These are phyloP conservation scores for Papilio demoleus DNA, from an alignment of 2,888 invertebrate species.

Conservation along the genomic window DNA sequence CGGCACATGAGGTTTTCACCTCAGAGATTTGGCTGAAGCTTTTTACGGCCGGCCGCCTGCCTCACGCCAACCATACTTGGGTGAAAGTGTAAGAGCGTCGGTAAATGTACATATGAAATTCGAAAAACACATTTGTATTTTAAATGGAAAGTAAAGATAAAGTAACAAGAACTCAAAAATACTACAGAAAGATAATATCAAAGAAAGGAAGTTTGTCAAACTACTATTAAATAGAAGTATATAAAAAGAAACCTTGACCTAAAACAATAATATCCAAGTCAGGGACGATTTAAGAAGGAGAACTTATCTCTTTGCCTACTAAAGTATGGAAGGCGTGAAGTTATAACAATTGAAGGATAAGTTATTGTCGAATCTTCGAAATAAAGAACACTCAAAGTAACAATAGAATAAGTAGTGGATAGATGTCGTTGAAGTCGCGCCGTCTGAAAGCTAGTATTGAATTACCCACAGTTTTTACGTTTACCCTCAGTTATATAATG, in stretches of 20 bases:
- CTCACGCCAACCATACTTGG: too few relatives aligned
- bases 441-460: slow-evolving; percentile 40
- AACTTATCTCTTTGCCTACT: slow-evolving; percentile 28
- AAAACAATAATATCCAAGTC: slow-evolving; percentile 14
- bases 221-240: background rate
- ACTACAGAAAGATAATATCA: background rate
- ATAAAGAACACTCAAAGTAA: slow-evolving; percentile 20
- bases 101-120: too few relatives aligned
- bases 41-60: too few relatives aligned
- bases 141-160: too few relatives aligned
- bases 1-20: too few relatives aligned
- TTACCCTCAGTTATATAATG: background rate
- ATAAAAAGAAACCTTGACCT: slow-evolving; percentile 22
- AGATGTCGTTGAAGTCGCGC: slow-evolving; percentile 32
- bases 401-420: slow-evolving; percentile 33
- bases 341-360: slow-evolving; percentile 31
- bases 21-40: too few relatives aligned
- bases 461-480: slow-evolving; percentile 31
- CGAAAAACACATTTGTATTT: too few relatives aligned
- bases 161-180: background rate
- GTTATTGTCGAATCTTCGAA: slow-evolving; percentile 29
- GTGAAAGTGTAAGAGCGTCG: too few relatives aligned
- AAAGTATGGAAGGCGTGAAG: slow-evolving; percentile 31
- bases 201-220: background rate
- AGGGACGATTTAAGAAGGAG: slow-evolving; percentile 22